Conservation (phyloP, 2,888 invertebrate species). For the Bellardia bayeri region DNA sequence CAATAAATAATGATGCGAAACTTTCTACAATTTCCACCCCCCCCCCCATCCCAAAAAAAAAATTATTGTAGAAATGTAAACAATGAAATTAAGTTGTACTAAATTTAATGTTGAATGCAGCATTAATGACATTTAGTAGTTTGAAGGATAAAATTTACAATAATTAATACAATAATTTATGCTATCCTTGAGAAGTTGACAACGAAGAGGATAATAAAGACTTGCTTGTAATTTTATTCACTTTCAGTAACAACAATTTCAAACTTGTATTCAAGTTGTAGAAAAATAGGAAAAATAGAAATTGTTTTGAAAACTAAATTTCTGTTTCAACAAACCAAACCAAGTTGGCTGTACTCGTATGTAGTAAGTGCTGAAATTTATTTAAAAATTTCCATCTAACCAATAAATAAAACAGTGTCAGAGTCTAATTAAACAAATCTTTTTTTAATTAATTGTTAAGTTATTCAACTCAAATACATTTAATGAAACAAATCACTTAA, state of each 20-base stretch:
- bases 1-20: slow-evolving; percentile 41
- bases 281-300: no score
- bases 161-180: not conserved
- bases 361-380: no score
- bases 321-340: no score
- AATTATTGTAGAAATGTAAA: not conserved
- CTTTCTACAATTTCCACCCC: slow-evolving; percentile 7
- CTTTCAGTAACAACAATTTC: no score
- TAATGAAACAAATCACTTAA: slow-evolving; percentile 42
- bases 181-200: not conserved
- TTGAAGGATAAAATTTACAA: not conserved
- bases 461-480: not conserved
- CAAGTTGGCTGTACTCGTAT: no score
- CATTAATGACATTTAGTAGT: not conserved
- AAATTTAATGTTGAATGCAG: slow-evolving; percentile 47
- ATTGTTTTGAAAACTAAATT: no score
- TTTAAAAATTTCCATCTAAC: no score
- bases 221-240: no score
- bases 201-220: no score
- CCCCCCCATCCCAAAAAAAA: not conserved
- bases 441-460: not conserved
- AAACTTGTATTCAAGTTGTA: no score
- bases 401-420: no score
- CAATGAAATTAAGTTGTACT: slow-evolving; percentile 37
- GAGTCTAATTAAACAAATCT: not conserved